phyloP scores from a whole-genome alignment of 2,113 vertebrate species.

The Apteryx owenii region DNA sequence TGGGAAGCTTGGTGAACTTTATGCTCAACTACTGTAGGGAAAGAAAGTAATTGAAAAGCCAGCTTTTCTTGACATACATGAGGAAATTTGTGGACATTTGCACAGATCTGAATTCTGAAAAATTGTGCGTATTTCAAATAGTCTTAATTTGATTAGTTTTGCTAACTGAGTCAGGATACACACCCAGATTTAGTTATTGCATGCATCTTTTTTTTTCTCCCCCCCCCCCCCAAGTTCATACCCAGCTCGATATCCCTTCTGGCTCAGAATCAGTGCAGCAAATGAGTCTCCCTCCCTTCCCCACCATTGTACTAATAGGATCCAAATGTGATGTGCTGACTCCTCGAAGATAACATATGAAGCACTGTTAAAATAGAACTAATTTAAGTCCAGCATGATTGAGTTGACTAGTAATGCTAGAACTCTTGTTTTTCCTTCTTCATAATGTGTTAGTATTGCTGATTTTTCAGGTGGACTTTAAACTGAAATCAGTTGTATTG shows the following conservation, averaged over 20 bases:
- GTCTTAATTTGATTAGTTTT: constrained; percentile 54
- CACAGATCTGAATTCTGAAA: constrained; percentile 18
- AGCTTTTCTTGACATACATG: neutral
- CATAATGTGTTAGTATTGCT: neutral
- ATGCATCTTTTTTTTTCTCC: neutral
- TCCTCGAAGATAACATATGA: neutral
- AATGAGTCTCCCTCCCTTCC: neutral
- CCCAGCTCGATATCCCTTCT: constrained; percentile 37
- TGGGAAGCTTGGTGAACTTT: neutral
- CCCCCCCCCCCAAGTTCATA: neutral
- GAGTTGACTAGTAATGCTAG: neutral
- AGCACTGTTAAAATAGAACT: neutral
- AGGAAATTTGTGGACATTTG: neutral
- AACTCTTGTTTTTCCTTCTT: neutral
- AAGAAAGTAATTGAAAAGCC: neutral
- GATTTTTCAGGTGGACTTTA: neutral
- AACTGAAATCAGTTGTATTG: neutral
- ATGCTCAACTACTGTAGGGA: neutral
- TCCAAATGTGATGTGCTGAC: neutral
- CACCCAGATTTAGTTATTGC: neutral
- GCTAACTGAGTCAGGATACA: constrained; percentile 38
- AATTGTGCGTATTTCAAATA: constrained; percentile 18
- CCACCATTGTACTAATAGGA: neutral
- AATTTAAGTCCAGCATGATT: neutral
- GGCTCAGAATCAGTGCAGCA: neutral